Evolutionary conservation across 35 echinoderm and acorn worm species (phyloP).

Genomic region (Acanthaster planci): DNA sequence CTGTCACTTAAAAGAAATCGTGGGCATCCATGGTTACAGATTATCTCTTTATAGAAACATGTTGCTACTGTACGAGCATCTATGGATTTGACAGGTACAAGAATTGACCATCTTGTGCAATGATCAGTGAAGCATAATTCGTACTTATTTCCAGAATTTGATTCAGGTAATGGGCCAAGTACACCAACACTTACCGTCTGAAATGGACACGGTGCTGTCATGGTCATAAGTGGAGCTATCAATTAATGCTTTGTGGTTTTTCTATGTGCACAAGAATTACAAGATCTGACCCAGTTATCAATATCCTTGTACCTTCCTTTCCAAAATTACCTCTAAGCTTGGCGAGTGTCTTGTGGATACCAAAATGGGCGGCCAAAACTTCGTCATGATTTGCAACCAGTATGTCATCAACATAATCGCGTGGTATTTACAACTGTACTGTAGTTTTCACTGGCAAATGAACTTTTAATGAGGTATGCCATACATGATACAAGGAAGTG

Average conservation of each 20-base stretch:
- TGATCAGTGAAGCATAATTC: slow-evolving; percentile 30
- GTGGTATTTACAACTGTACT: slow-evolving; percentile 28
- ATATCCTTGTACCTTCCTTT: slow-evolving; percentile 22
- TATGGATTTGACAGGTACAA: not conserved
- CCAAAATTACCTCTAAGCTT: not conserved
- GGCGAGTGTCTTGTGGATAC: slow-evolving; percentile 2
- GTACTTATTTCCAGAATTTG: not conserved
- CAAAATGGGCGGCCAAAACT: slow-evolving; percentile 21
- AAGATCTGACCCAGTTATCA: slow-evolving; percentile 28
- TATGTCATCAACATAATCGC: too few species aligned
- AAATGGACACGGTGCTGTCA: not conserved
- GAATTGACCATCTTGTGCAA: slow-evolving; percentile 11
- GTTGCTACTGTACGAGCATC: not conserved
- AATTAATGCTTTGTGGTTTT: slow-evolving; percentile 1
- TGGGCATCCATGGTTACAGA: slow-evolving; percentile 35
- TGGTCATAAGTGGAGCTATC: not conserved
- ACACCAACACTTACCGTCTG: slow-evolving; percentile 21
- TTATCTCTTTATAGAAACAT: not conserved
- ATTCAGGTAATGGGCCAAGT: not conserved
- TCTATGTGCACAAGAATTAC: slow-evolving; percentile 6
- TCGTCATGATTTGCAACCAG: too few species aligned
- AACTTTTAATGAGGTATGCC: too few species aligned
- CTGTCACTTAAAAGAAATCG: slow-evolving; percentile 1
- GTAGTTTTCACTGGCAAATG: too few species aligned
- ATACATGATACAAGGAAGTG: too few species aligned